Evolutionary conservation across 2,113 vertebrate species (phyloP).

Genomic region (Phalacrocorax brasilianus): DNA sequence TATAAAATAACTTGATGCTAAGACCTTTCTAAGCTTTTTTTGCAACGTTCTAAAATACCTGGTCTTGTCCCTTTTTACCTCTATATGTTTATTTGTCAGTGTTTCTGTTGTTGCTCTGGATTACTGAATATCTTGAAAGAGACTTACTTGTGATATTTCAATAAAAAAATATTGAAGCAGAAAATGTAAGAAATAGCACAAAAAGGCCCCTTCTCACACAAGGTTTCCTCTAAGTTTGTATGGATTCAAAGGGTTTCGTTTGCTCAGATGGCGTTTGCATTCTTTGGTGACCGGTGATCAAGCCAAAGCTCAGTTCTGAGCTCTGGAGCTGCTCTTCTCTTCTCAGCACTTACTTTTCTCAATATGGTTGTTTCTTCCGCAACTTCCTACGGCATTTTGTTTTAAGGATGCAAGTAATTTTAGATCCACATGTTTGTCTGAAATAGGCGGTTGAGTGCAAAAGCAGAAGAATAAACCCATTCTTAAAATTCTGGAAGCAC

Average conservation of each 20-base stretch:
- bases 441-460: background rate
- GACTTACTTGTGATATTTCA: background rate
- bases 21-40: background rate
- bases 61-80: background rate
- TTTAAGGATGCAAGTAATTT: constrained; percentile 28
- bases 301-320: background rate
- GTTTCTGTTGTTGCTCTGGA: background rate
- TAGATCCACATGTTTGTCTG: constrained; percentile 1
- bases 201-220: background rate
- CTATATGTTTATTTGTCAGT: background rate
- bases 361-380: background rate
- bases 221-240: background rate
- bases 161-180: background rate
- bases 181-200: background rate
- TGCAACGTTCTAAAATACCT: background rate
- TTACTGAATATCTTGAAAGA: background rate
- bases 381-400: background rate
- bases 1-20: background rate
- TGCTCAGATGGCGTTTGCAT: background rate
- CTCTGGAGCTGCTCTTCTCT: background rate
- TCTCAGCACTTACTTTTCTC: constrained; percentile 12
- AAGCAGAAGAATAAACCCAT: constrained; percentile 59
- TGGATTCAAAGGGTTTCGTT: background rate
- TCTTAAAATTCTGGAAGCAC: constrained; percentile 69
- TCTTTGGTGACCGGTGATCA: background rate